Evolutionary conservation across 2,888 invertebrate species (phyloP).

Genomic region (Neuroscelio doddi): DNA sequence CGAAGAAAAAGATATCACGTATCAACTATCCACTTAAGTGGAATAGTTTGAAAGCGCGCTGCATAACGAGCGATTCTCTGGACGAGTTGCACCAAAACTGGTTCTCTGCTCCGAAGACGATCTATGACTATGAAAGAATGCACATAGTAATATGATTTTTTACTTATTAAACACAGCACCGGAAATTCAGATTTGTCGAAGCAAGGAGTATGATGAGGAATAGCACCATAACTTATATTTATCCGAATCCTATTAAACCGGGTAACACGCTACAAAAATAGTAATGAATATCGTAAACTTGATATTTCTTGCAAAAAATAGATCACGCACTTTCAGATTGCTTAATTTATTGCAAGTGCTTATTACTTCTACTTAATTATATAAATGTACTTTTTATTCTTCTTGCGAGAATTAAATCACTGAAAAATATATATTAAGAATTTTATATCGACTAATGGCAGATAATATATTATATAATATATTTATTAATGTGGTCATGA

Average conservation of each 20-base stretch:
- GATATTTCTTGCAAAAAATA: conserved; percentile 3
- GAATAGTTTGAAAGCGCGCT: conserved; percentile 28
- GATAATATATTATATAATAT: too few species aligned
- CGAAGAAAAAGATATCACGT: conserved; percentile 19
- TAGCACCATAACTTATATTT: conserved; percentile 25
- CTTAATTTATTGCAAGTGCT: not conserved
- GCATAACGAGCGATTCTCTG: conserved; percentile 37
- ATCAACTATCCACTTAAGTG: conserved; percentile 26
- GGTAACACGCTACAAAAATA: conserved; percentile 22
- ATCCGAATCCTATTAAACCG: conserved; percentile 19
- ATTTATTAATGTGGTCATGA: too few species aligned
- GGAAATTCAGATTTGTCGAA: conserved; percentile 41
- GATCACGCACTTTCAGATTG: not conserved
- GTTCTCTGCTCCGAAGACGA: conserved; percentile 29
- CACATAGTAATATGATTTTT: conserved; percentile 29
- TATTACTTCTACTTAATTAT: not conserved
- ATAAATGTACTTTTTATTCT: too few species aligned
- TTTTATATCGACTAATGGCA: too few species aligned
- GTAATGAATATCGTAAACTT: conserved; percentile 16
- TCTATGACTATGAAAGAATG: conserved; percentile 26
- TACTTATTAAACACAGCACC: conserved; percentile 32
- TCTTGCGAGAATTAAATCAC: too few species aligned
- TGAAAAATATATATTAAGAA: too few species aligned
- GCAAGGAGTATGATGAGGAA: conserved; percentile 18
- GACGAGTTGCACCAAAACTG: conserved; percentile 36